Evolutionary conservation across 2,113 vertebrate genomes (phyloP), one percentile per base, ranked within the genome.

Genomic region (Clarias gariepinus): DNA sequence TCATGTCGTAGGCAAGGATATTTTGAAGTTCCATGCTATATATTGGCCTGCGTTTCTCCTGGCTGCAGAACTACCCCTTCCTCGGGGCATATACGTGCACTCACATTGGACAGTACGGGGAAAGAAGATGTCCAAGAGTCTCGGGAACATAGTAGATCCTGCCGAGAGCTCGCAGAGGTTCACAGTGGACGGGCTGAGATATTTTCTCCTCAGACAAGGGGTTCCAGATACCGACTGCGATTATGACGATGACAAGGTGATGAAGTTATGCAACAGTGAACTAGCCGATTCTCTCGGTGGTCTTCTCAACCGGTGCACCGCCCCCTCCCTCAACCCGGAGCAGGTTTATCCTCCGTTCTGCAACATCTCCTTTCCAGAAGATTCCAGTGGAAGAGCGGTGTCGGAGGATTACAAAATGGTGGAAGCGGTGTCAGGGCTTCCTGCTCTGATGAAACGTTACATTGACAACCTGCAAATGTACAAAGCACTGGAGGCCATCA

Each of bases 101-200:
- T 98, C 97, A 3, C 98, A 99, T 90, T 99, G 98, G 98, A 99
- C 97, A 0, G 97, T 97, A 0, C 91, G 57, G 19, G 97, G 97
- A 19, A 96, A 96, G 90, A 99, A 99, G 93, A 99, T 99, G 98
- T 99, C 98, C 57, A 99, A 99, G 90, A 99, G 98, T 93, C 83
- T 98, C 87, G 97, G 97, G 12, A 99, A 99, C 0, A 96, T 98
- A 85, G 91, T 99, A 2, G 96, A 98, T 68, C 98, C 98, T 0
- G 2, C 85, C 0, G 89, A 94, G 28, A 95, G 95, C 15, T 83
- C 96, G 0, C 89, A 82, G 4, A 92, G 66, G 68, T 97, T 96
- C 84, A 96, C 97, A 0, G 92, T 94, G 33, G 98, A 99, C 0
- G 98, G 98, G 0, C 92, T 99, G 61, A 95, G 98, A 79, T 99